Evolutionary conservation across 2,888 invertebrate species (phyloP).

Genomic region (Stramonita haemastoma): DNA sequence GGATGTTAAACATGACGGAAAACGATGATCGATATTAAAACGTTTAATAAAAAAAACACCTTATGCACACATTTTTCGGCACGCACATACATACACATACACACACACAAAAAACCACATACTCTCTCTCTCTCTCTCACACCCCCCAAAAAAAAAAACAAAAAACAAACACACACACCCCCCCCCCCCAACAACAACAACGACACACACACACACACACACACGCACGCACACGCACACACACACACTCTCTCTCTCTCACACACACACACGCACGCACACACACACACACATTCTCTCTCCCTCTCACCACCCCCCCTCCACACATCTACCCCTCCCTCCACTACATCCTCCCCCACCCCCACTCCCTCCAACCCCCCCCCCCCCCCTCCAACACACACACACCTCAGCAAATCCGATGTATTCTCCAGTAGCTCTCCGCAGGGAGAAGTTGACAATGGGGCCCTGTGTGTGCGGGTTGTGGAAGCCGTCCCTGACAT

Average conservation of each 20-base stretch:
- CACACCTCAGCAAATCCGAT: slow-evolving; percentile 93
- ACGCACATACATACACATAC: no score
- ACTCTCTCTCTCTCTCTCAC: no score
- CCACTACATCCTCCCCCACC: background rate
- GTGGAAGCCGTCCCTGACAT: slow-evolving; percentile 80
- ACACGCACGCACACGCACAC: background rate
- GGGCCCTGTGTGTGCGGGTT: slow-evolving; percentile 86
- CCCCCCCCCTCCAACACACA: no score
- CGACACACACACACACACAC: slow-evolving; percentile 15
- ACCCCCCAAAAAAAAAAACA: no score
- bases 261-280: slow-evolving; percentile 25
- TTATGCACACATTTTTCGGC: no score
- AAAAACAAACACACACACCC: background rate
- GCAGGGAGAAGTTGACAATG: slow-evolving; percentile 92
- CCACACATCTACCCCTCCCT: slow-evolving; percentile 9
- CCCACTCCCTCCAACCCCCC: background rate
- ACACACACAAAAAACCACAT: background rate
- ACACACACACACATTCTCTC: slow-evolving; percentile 24
- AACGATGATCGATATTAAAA: no score
- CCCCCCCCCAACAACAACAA: no score
- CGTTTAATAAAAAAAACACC: no score
- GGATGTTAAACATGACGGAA: no score
- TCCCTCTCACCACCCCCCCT: background rate
- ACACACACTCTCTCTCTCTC: slow-evolving; percentile 12
- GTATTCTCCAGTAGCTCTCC: slow-evolving; percentile 86